Conservation (phyloP, 2,113 vertebrate genomes). For the Aegypius monachus region DNA sequence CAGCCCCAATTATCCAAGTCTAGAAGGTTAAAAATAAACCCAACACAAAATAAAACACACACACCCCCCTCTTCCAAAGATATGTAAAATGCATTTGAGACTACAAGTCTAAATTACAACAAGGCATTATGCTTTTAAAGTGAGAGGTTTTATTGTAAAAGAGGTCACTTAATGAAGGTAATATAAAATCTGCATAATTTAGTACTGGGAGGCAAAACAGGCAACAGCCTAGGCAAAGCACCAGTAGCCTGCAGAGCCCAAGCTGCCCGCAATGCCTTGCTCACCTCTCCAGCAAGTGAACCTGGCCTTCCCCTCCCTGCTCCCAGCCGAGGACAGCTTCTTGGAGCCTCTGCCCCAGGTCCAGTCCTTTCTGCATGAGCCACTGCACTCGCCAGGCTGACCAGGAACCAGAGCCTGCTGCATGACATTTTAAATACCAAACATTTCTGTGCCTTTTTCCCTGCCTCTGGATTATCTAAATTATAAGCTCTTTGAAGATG, state of each 20-base stretch:
- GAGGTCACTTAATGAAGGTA: neutral
- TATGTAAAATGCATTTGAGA: neutral
- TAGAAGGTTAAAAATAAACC: neutral
- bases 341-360: neutral
- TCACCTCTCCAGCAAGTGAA: neutral
- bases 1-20: neutral
- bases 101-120: neutral
- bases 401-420: neutral
- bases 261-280: accelerated
- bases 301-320: neutral
- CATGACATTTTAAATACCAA: neutral
- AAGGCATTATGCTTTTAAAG: neutral
- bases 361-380: neutral
- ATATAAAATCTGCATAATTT: neutral
- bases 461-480: neutral
- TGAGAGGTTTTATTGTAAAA: neutral
- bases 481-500: neutral
- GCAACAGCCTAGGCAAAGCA: neutral
- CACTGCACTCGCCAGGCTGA: neutral
- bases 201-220: neutral
- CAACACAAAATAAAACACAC: neutral
- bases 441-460: neutral
- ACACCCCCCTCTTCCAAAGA: neutral
- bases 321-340: neutral
- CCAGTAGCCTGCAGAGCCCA: neutral